Evolutionary conservation across 2,113 vertebrate species (phyloP), one percentile per base, ranked within the genome.

Genomic region (Tapirus terrestris): DNA sequence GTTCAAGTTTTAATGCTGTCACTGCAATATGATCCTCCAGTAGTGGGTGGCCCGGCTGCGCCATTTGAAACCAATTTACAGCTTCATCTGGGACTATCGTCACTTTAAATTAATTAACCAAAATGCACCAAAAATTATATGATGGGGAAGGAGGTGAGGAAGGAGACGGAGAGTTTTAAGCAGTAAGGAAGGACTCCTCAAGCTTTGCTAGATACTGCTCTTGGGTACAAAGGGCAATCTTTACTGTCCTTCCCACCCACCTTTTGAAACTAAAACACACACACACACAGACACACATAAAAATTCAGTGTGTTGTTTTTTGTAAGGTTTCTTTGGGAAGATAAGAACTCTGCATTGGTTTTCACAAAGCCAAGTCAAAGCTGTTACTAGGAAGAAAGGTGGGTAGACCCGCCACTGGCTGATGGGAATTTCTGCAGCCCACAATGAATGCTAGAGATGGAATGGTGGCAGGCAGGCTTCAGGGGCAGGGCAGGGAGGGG

Each of bases 21-120:
- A 23, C 97, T 98, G 98, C 98, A 98, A 98, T 96, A 39, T 77
- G 98, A 98, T 98, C 67, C 76, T 43, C 33, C 97, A 97, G 97
- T 97, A 51, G 98, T 98, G 98, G 98, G 98, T 98, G 99, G 98
- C 98, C 98, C 0, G 89, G 96, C 96, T 98, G 97, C 33, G 86
- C 98, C 98, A 98, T 98, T 99, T 96, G 98, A 98, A 98, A 98
- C 98, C 98, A 97, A 99, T 98, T 98, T 98, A 98, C 98, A 98
- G 97, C 98, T 98, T 98, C 98, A 97, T 98, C 98, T 98, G 98
- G 98, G 98, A 97, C 90, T 96, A 98, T 96, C 96, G 95, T 98
- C 98, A 98, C 98, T 99, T 98, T 98, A 97, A 98, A 98, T 98
- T 98, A 98, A 98, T 98, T 99, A 99, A 96, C 96, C 2, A 94